Evolutionary conservation across 1,140 invertebrate genomes (phyloP), one percentile per base, ranked within the genome.

Genomic region (Microplitis demolitor): DNA sequence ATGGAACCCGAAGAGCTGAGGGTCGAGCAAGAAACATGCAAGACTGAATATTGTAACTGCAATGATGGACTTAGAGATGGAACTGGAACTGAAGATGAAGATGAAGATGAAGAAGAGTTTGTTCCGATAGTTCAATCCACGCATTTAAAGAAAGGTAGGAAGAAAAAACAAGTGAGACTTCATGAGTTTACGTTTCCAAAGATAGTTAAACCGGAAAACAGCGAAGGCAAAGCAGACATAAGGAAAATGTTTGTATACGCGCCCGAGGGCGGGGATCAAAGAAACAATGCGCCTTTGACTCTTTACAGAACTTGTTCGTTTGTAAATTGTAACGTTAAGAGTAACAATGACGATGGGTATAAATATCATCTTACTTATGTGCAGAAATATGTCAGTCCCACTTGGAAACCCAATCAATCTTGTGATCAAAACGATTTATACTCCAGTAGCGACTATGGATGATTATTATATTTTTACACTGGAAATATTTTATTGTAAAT

Each of bases 171-270:
- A 24, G 31, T 70, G 4, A 70, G 33, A 50, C 54, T 31, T 4
- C 70, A 72, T 31, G 51, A 72, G 11, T 72, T 72, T 37, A 14
- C 63, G 3, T 24, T 72, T 34, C 76, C 76, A 6, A 77, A 73
- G 14, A 66, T 82, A 0, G 74, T 66, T 0, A 79, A 76, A 8
- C 71, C 76, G 2, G 66, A 66, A 2, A 63, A 73, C 5, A 37
- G 34, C 13, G n/a, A 54, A 2, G 69, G 54, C 4, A 69, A 69
- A 11, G 61, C 39, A 0, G 76, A 69, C 16, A 9, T 76, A 4
- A 76, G 71, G 14, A 82, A 77, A 24, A 78, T 84, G 63, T 56
- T 83, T 1, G 75, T 83, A 34, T 84, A 80, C 69, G 81, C 83
- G 5, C 81, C 83, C 0, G 62, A 74, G 8, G 39, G 39, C 6